Evolutionary conservation across 2,797 vertebrate genomes (phyloP).

Genomic region (Cygnus olor): DNA sequence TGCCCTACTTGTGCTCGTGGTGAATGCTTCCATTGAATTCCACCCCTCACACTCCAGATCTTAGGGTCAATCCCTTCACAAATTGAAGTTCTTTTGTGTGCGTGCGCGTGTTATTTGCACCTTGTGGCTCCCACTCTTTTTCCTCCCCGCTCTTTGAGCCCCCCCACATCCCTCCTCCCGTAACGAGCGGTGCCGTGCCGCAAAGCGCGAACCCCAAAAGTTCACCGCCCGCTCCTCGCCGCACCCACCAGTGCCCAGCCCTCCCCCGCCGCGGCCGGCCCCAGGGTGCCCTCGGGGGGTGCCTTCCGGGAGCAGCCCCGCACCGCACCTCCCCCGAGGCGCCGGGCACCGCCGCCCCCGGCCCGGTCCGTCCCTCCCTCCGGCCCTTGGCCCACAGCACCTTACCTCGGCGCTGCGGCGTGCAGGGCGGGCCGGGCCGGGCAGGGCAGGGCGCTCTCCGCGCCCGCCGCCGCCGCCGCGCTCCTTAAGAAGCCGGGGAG

Average conservation of each 20-base stretch:
- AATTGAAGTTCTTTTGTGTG: neutral
- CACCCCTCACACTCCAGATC: rapidly evolving
- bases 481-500: slow-evolving; percentile 55
- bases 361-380: neutral
- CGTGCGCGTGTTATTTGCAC: neutral
- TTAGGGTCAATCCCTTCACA: neutral
- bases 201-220: no score
- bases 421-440: neutral
- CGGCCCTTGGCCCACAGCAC: neutral
- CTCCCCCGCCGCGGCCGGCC: no score
- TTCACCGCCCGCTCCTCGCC: no score
- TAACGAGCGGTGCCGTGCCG: neutral
- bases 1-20: neutral
- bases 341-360: neutral
- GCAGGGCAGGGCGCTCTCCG: neutral
- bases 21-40: neutral
- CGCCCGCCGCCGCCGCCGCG: neutral
- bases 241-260: no score
- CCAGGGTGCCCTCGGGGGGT: no score
- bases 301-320: no score
- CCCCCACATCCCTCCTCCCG: neutral
- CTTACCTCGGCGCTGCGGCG: slow-evolving; percentile 9
- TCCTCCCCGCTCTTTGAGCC: rapidly evolving
- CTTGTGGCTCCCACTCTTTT: neutral
- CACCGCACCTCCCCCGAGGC: neutral